These are phyloP conservation scores for Hypena proboscidalis DNA, from an alignment of 2,888 invertebrate species.

Conservation along the genomic window DNA sequence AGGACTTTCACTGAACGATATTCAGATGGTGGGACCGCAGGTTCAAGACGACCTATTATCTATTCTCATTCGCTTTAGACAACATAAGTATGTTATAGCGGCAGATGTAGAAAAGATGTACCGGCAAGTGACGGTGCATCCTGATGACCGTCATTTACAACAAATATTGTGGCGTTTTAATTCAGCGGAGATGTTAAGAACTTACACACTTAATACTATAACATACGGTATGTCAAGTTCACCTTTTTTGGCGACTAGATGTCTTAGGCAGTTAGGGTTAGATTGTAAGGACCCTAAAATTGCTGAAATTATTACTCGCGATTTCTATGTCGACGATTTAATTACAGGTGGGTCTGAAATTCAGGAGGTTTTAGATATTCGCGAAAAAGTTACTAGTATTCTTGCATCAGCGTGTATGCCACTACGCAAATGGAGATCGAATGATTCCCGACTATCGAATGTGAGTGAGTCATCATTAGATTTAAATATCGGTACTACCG, in stretches of 20 bases:
- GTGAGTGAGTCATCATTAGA: slow-evolving; percentile 3
- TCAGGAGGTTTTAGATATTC: slow-evolving; percentile 12
- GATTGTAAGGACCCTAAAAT: not conserved
- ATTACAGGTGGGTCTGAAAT: slow-evolving; percentile 7
- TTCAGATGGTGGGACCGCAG: not conserved
- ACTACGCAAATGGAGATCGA: slow-evolving; percentile 11
- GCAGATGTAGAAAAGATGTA: not conserved
- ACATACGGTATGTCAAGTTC: not conserved
- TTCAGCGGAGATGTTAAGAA: not conserved
- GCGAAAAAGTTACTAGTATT: slow-evolving; percentile 14
- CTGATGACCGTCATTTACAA: not conserved
- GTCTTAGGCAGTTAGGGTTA: not conserved
- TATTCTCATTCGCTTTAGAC: no score
- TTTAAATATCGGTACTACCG: no score
- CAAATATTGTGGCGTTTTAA: not conserved
- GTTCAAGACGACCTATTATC: no score
- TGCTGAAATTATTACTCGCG: not conserved
- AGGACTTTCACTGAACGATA: not conserved
- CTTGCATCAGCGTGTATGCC: slow-evolving; percentile 34
- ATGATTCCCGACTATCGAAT: slow-evolving; percentile 20
- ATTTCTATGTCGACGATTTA: not conserved
- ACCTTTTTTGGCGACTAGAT: not conserved
- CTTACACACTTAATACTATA: not conserved
- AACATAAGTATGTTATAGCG: no score
- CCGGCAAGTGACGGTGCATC: not conserved